Percentiles rank a stretch among this genome's conserved stretches.
Conservation (phyloP, 2,113 vertebrate genomes). For the Laticauda laticaudata region DNA sequence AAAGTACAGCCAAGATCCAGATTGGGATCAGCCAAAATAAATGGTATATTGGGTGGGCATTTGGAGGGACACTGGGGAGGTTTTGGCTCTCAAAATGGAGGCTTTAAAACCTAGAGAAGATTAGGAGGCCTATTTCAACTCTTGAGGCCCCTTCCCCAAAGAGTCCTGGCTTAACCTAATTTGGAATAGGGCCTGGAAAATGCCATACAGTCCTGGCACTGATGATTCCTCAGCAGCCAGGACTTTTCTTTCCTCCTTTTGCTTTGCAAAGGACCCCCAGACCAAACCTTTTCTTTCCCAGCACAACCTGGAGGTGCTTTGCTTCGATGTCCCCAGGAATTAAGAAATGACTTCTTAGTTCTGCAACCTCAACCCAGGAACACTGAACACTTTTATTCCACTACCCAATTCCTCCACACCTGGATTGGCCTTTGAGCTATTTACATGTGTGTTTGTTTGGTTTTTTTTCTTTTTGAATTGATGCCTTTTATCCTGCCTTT, state of each 20-base stretch:
- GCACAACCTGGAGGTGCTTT: accelerated
- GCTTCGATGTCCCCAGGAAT: not conserved
- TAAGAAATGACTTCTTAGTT: not conserved
- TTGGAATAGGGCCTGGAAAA: not conserved
- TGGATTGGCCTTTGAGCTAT: not conserved
- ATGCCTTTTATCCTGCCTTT: not conserved
- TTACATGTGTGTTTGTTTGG: not conserved
- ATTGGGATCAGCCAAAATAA: not conserved
- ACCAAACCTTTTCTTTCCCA: not conserved
- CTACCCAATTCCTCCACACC: not conserved
- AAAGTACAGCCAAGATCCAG: not conserved
- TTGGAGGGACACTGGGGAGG: not conserved
- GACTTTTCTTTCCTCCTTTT: not conserved
- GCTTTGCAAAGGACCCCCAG: accelerated
- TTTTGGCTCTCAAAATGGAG: not conserved
- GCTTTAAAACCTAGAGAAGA: not conserved
- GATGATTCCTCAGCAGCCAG: not conserved
- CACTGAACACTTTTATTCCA: no score
- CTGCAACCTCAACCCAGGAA: not conserved
- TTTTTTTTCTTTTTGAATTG: not conserved
- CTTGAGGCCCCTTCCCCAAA: not conserved
- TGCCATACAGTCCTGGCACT: not conserved
- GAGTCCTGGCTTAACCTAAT: not conserved
- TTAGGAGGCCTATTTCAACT: not conserved
- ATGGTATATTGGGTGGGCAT: not conserved